Evolutionary conservation across 1,140 invertebrate species (phyloP).

Genomic region (Anagrus nilaparvatae): DNA sequence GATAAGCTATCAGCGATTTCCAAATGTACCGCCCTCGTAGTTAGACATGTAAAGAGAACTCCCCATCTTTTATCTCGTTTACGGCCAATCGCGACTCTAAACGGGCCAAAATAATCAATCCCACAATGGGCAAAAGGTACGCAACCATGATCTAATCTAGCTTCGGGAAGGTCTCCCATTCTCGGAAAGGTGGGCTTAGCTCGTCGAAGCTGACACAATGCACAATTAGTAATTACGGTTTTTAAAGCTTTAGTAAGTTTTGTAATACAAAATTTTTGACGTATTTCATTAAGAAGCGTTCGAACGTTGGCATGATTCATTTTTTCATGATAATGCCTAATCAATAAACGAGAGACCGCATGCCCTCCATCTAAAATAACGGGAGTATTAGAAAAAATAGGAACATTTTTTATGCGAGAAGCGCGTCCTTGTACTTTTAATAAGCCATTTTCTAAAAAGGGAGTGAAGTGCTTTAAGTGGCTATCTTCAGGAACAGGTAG

Average conservation of each 20-base stretch:
- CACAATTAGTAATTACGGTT: neutral
- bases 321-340: constrained; percentile 12
- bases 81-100: constrained; percentile 18
- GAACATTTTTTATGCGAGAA: too few species aligned
- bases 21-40: constrained; percentile 19
- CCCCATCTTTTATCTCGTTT: constrained; percentile 25
- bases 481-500: too few species aligned
- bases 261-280: constrained; percentile 18
- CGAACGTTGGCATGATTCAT: constrained; percentile 12
- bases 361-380: neutral
- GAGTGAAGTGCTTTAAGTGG: too few species aligned
- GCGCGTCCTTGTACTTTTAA: too few species aligned
- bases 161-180: constrained; percentile 18
- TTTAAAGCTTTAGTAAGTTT: constrained; percentile 12
- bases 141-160: constrained; percentile 14
- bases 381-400: too few species aligned
- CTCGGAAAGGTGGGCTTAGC: constrained; percentile 1
- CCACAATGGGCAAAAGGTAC: constrained; percentile 20
- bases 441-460: too few species aligned
- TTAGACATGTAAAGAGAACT: constrained; percentile 24
- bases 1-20: constrained; percentile 18
- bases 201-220: neutral
- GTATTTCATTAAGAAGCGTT: constrained; percentile 15
- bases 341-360: neutral
- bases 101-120: constrained; percentile 24